Evolutionary conservation across 2,113 vertebrate species (phyloP), one percentile per base, ranked within the genome.

Genomic region (Esox niger): DNA sequence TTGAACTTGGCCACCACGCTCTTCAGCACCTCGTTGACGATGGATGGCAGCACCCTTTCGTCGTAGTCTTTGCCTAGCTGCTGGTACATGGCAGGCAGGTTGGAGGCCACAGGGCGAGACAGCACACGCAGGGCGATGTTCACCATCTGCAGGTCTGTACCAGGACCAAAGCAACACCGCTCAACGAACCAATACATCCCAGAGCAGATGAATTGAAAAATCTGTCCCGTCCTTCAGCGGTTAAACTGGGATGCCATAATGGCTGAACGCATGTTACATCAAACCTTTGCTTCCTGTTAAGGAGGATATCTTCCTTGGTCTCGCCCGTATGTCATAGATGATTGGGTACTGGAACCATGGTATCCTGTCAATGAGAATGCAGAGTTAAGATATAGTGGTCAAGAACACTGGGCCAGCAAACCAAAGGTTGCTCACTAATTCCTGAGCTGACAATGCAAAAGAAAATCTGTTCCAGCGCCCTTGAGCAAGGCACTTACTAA

Each of bases 261-360:
- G n/a, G n/a, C n/a, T n/a, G n/a, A n/a, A n/a, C n/a, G n/a, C n/a
- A n/a, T n/a, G n/a, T n/a, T n/a, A n/a, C n/a, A n/a, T n/a, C n/a
- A n/a, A n/a, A 98, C 96, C 96, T 96, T 97, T 97, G 83, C 95
- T 97, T 71, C 95, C 95, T 0, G 95, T 97, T 13, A 96, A 93
- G 0, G 96, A 98, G 21, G 95, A 95, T 73, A 97, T 96, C 83
- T 97, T 97, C 58, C 94, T 83, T n/a, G 96, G 96, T 68, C 82
- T 88, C 66, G 95, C 96, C 73, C 95, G 85, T 81, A 97, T 97
- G 74, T 98, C 96, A 55, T 98, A 98, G 88, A 98, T 97, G 82
- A 98, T 88, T 38, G 96, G 95, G 66, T 98, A 96, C 79, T 98
- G 95, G 89, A 98, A 91, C 95, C 95, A 98, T 3, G 96, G 96